Conservation (phyloP, 1,140 invertebrate species). For the Caerostris darwini region DNA sequence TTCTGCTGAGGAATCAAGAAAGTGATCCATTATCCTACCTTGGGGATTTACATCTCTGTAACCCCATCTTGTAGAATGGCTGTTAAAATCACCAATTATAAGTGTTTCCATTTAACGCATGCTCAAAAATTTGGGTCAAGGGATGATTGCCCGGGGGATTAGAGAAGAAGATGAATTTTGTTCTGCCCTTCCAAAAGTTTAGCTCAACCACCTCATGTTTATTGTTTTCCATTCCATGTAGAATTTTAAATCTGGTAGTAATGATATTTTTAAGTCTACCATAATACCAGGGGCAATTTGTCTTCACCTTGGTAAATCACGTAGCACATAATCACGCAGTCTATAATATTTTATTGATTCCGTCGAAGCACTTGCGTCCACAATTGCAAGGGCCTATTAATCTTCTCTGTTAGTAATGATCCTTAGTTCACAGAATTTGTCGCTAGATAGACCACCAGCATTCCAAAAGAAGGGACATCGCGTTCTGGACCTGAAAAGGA, state of each 20-base stretch:
- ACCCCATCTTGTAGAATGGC: constrained; percentile 35
- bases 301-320: neutral
- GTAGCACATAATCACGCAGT: neutral
- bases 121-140: neutral
- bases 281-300: constrained; percentile 42
- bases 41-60: constrained; percentile 48
- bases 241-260: constrained; percentile 10
- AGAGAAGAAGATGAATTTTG: constrained; percentile 45
- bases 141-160: constrained; percentile 3
- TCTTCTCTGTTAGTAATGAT: constrained; percentile 14
- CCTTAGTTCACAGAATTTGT: constrained; percentile 23
- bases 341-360: constrained; percentile 29
- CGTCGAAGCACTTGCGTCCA: constrained; percentile 41
- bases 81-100: constrained; percentile 58
- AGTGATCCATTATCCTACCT: neutral
- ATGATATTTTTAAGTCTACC: constrained; percentile 22
- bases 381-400: constrained; percentile 22
- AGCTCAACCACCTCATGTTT: neutral
- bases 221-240: constrained; percentile 28
- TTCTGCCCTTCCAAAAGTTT: neutral
- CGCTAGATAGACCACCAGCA: constrained; percentile 33
- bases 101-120: constrained; percentile 46
- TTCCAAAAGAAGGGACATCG: constrained; percentile 29
- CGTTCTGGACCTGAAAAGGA: constrained; percentile 28
- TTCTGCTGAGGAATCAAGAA: constrained; percentile 25